Conservation (phyloP, 1,140 invertebrate species). For the Listronotus oregonensis region DNA sequence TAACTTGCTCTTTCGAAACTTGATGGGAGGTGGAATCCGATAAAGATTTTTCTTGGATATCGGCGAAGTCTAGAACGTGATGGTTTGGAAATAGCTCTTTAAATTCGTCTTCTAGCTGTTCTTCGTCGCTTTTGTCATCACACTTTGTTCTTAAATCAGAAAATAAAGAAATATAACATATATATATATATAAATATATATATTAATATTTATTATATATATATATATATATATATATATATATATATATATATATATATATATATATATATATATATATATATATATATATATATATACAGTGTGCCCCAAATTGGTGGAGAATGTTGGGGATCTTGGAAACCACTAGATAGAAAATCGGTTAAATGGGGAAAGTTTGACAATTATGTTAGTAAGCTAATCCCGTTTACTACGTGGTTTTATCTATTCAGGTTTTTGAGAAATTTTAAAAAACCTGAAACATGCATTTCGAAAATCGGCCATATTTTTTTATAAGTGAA, state of each 20-base stretch:
- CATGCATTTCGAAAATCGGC: too few relatives aligned
- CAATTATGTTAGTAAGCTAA: too few relatives aligned
- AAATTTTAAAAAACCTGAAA: too few relatives aligned
- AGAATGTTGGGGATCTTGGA: too few relatives aligned
- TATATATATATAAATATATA: too few relatives aligned
- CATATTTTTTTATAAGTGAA: too few relatives aligned
- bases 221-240: neutral
- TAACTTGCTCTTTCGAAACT: slow-evolving; percentile 40
- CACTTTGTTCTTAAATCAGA: slow-evolving; percentile 60
- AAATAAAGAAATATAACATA: neutral
- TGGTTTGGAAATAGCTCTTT: slow-evolving; percentile 77
- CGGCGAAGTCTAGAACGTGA: slow-evolving; percentile 70
- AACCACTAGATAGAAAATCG: too few relatives aligned
- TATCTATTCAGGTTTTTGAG: too few relatives aligned
- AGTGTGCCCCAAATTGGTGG: too few relatives aligned
- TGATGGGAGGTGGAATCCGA: slow-evolving; percentile 36
- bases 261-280: slow-evolving; percentile 7
- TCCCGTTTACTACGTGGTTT: too few relatives aligned
- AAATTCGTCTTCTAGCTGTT: slow-evolving; percentile 72
- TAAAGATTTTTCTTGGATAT: slow-evolving; percentile 55
- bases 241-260: too few relatives aligned
- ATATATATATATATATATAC: neutral
- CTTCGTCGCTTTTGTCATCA: slow-evolving; percentile 73
- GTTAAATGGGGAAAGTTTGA: too few relatives aligned
- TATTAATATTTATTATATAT: slow-evolving; percentile 9